Conservation (phyloP, 2,113 vertebrate species). For the Sialia sialis region DNA sequence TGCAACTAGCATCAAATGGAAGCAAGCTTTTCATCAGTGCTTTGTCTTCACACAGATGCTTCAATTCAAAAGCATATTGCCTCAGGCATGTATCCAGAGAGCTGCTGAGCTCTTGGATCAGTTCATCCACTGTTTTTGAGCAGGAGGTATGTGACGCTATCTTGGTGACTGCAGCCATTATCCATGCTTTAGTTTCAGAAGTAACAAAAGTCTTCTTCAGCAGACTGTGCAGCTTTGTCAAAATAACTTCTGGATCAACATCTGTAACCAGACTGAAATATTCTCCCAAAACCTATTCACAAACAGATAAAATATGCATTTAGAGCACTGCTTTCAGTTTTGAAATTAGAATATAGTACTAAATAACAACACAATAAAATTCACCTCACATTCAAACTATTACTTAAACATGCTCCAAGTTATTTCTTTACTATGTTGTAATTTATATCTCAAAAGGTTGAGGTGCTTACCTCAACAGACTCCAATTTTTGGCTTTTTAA, state of each 20-base stretch:
- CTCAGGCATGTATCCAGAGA: slow-evolving; percentile 88
- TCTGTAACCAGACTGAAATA: slow-evolving; percentile 81
- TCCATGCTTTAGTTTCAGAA: slow-evolving; percentile 88
- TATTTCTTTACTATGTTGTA: neutral
- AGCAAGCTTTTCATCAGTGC: slow-evolving; percentile 77
- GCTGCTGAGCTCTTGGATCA: slow-evolving; percentile 74
- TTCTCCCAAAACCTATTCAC: slow-evolving; percentile 87
- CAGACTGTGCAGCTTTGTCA: slow-evolving; percentile 76
- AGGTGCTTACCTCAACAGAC: neutral
- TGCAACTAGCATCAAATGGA: slow-evolving; percentile 69
- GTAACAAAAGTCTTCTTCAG: slow-evolving; percentile 76
- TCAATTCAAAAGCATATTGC: slow-evolving; percentile 87
- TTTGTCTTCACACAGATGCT: slow-evolving; percentile 77
- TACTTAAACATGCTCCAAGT: neutral
- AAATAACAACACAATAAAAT: neutral
- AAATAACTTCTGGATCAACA: slow-evolving; percentile 72
- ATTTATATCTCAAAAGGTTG: neutral
- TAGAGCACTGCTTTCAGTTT: neutral
- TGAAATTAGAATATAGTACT: neutral
- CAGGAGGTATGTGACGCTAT: slow-evolving; percentile 65
- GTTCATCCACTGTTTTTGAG: slow-evolving; percentile 63
- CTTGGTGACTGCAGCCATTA: slow-evolving; percentile 87
- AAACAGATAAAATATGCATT: neutral
- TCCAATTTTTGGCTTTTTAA: neutral
- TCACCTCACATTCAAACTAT: neutral